Evolutionary conservation across 2,888 invertebrate genomes (phyloP).

Genomic region (Cyclophora albipunctata): DNA sequence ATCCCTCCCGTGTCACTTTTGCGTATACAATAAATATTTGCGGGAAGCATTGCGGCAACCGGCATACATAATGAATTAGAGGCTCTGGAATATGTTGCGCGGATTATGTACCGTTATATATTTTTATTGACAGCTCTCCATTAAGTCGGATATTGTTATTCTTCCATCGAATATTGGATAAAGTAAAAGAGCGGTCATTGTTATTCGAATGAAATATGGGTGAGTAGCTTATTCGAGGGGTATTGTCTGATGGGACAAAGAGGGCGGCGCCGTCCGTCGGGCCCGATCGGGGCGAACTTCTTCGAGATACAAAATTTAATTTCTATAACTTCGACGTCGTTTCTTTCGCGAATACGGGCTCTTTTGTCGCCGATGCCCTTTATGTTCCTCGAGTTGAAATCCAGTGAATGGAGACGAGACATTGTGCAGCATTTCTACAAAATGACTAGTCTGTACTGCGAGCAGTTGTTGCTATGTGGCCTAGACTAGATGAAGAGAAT

Average conservation of each 20-base stretch:
- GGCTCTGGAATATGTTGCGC: constrained; percentile 16
- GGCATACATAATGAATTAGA: constrained; percentile 27
- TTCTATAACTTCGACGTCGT: constrained; percentile 54
- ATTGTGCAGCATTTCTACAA: constrained; percentile 55
- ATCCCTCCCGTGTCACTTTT: constrained; percentile 40
- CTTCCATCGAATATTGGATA: constrained; percentile 48
- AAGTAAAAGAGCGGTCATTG: constrained; percentile 53
- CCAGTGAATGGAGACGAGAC: constrained; percentile 50
- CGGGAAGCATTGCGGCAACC: constrained; percentile 26
- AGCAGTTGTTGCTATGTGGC: constrained; percentile 18
- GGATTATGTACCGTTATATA: constrained; percentile 19
- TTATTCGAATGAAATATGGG: constrained; percentile 61
- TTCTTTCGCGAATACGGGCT: constrained; percentile 38
- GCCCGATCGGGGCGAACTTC: constrained; percentile 34
- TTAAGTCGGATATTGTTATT: constrained; percentile 31
- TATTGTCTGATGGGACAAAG: constrained; percentile 57
- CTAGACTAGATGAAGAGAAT: constrained; percentile 40
- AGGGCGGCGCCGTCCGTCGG: constrained; percentile 31
- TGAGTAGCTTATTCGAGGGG: constrained; percentile 42
- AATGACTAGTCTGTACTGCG: constrained; percentile 52
- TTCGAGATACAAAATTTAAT: constrained; percentile 59
- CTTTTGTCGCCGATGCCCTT: constrained; percentile 55
- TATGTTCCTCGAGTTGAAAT: constrained; percentile 50
- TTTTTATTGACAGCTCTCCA: constrained; percentile 21
- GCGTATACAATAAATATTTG: constrained; percentile 39